Evolutionary conservation across 2,113 vertebrate species (phyloP).

Genomic region (Zapus hudsonius): DNA sequence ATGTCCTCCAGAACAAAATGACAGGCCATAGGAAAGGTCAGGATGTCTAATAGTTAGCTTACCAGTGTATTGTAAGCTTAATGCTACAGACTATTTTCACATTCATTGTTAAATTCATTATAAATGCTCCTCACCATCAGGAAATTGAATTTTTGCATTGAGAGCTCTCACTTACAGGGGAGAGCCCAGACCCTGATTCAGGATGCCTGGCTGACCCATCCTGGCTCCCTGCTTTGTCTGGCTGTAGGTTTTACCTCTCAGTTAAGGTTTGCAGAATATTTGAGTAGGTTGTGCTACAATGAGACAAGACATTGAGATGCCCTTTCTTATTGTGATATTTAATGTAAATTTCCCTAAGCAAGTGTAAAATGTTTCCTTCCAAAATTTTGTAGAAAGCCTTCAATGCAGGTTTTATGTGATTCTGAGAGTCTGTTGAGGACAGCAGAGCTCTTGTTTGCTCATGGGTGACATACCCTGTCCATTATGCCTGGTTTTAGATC

Average conservation of each 20-base stretch:
- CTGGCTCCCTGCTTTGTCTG: not conserved
- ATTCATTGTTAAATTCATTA: not conserved
- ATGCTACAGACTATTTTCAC: not conserved
- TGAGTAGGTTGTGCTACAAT: not conserved
- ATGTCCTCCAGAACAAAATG: not conserved
- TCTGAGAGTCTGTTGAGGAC: not conserved
- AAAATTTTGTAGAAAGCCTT: not conserved
- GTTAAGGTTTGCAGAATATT: not conserved
- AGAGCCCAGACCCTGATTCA: not conserved
- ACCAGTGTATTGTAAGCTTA: not conserved
- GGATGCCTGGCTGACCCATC: not conserved
- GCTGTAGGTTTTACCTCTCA: not conserved
- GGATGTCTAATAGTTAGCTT: too few species aligned
- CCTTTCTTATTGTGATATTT: not conserved
- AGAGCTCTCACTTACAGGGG: not conserved
- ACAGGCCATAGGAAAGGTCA: too few species aligned
- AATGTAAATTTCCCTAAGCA: not conserved
- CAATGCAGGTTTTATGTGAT: not conserved
- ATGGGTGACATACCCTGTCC: not conserved
- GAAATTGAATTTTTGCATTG: not conserved
- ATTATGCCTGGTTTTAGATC: not conserved
- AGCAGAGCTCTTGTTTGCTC: not conserved
- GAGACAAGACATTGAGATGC: not conserved
- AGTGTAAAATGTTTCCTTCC: not conserved
- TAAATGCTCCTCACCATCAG: not conserved